Percentiles rank a stretch among this genome's conserved stretches.
These are phyloP conservation scores for Pseudococcus jackbeardsleyi DNA, from an alignment of 2,888 invertebrate species.

Conservation along the genomic window DNA sequence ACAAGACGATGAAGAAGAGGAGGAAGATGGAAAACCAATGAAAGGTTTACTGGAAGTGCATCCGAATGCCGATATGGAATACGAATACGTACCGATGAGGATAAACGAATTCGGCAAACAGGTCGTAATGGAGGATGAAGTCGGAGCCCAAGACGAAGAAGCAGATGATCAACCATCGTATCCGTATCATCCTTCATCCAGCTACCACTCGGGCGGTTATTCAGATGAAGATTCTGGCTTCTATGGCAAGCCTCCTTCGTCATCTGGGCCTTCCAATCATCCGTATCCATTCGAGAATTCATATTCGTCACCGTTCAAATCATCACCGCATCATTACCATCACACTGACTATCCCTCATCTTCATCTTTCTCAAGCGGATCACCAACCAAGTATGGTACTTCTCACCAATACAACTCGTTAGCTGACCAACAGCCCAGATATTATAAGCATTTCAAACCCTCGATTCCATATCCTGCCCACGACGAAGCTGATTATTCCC, in stretches of 20 bases:
- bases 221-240: neutral
- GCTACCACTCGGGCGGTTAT: conserved; percentile 3
- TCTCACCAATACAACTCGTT: conserved; percentile 64
- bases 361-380: neutral
- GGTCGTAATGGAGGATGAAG: conserved; percentile 17
- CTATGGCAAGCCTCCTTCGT: neutral
- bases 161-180: neutral
- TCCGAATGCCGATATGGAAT: conserved; percentile 65
- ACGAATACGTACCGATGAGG: conserved; percentile 67
- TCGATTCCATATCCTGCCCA: conserved; percentile 5
- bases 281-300: conserved; percentile 40
- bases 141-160: conserved; percentile 20
- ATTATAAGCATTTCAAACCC: conserved; percentile 57
- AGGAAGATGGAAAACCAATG: conserved; percentile 35
- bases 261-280: neutral
- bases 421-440: conserved; percentile 59
- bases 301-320: conserved; percentile 35
- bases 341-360: neutral
- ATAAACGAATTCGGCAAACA: conserved; percentile 65
- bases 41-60: conserved; percentile 62
- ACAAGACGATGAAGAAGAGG: conserved; percentile 54
- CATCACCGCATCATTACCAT: neutral
- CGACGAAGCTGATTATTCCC: neutral
- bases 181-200: neutral
- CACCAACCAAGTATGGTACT: conserved; percentile 53